These are phyloP conservation scores for Sinosuthora webbiana DNA, from an alignment of 2,113 vertebrate species.

Conservation along the genomic window DNA sequence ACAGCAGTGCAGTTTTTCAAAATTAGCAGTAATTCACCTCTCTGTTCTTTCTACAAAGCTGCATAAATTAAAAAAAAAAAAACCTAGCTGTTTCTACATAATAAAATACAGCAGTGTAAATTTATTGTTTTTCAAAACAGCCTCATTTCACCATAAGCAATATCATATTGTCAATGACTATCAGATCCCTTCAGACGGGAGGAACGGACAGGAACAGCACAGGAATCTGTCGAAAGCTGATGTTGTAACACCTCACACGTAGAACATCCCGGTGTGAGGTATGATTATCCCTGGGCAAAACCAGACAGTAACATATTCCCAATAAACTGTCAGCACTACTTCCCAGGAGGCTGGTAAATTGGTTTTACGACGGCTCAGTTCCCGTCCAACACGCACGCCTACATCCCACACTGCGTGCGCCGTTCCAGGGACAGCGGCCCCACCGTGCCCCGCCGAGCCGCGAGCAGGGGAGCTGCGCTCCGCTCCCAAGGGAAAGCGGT, in stretches of 20 bases:
- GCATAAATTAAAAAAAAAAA: background rate
- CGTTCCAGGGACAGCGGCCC: background rate
- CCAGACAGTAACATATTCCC: background rate
- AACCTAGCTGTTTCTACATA: background rate
- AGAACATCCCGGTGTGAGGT: accelerated
- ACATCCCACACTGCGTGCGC: background rate
- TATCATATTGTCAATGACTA: background rate
- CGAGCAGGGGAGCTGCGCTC: too few relatives aligned
- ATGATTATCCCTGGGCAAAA: background rate
- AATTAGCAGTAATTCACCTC: background rate
- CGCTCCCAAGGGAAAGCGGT: background rate
- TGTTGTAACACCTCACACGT: accelerated
- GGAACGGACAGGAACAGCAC: background rate
- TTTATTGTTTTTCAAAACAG: background rate
- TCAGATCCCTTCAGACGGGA: background rate
- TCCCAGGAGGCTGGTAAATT: background rate
- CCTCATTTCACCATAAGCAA: background rate
- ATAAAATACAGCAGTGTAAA: background rate
- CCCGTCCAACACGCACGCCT: background rate
- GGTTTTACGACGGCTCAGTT: background rate
- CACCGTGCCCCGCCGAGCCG: background rate
- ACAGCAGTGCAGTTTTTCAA: background rate
- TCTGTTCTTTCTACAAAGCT: background rate
- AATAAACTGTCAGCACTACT: background rate
- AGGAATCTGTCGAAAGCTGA: background rate